These are phyloP conservation scores for Argyra leucocephala DNA, from an alignment of 2,888 invertebrate genomes.

Conservation along the genomic window DNA sequence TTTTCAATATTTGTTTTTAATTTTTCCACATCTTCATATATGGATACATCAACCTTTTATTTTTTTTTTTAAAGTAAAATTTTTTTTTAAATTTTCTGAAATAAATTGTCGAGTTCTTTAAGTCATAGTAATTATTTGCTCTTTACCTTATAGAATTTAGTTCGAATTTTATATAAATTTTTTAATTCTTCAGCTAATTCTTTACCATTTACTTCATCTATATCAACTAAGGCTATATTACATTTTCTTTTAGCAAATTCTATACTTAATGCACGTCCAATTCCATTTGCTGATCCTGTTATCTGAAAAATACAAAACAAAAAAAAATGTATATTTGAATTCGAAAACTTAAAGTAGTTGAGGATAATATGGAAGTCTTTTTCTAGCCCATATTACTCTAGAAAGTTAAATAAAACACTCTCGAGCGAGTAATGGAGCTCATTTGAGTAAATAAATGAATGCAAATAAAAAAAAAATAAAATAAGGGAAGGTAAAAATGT, in stretches of 20 bases:
- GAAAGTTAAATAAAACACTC: too few species aligned
- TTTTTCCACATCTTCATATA: constrained; percentile 13
- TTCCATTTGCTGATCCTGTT: constrained; percentile 30
- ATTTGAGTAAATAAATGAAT: too few species aligned
- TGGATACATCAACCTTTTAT: constrained; percentile 11
- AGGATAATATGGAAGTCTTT: too few species aligned
- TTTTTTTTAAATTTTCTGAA: constrained; percentile 5
- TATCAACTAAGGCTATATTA: constrained; percentile 16
- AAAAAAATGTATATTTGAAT: too few species aligned
- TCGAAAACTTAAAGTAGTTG: too few species aligned
- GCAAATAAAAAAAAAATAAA: too few species aligned
- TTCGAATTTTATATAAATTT: constrained; percentile 20
- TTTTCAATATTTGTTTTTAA: constrained; percentile 16
- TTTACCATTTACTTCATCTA: constrained; percentile 12
- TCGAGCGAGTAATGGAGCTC: too few species aligned
- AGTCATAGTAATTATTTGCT: background rate
- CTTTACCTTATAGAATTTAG: constrained; percentile 16
- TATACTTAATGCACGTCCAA: constrained; percentile 28
- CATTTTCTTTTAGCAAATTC: constrained; percentile 25
- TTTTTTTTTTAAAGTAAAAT: too few species aligned
- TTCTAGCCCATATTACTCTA: too few species aligned
- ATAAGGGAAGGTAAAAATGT: too few species aligned
- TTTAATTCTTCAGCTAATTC: constrained; percentile 18
- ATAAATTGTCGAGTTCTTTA: constrained; percentile 10
- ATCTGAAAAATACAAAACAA: constrained; percentile 23